Conservation (phyloP, 2,888 invertebrate genomes). For the Spilosoma lubricipeda region DNA sequence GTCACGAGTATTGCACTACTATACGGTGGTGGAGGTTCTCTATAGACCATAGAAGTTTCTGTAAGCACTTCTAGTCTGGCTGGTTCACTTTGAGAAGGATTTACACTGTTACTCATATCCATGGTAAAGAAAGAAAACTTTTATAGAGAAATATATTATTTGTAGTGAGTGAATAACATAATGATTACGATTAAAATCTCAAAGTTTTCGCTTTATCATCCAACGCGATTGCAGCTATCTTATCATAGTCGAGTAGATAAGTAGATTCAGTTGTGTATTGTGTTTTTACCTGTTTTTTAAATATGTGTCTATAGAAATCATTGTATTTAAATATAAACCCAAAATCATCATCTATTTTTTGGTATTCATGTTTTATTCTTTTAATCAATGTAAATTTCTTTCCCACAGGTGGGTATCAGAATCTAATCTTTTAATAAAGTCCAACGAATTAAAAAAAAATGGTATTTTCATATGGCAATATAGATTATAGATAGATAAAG, state of each 20-base stretch:
- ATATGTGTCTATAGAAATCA: not conserved
- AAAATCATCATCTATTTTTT: not conserved
- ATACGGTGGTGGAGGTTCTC: constrained; percentile 76
- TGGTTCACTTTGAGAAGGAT: constrained; percentile 46
- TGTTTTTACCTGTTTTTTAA: not conserved
- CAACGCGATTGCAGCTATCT: constrained; percentile 58
- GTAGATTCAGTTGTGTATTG: constrained; percentile 3
- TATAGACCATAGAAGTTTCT: constrained; percentile 48
- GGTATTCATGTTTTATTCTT: not conserved
- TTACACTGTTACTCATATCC: constrained; percentile 55
- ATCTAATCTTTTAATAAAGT: not conserved
- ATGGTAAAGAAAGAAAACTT: constrained; percentile 48
- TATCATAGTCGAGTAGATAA: constrained; percentile 49
- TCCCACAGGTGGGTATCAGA: not conserved
- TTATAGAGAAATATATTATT: constrained; percentile 20
- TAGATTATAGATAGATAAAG: no score
- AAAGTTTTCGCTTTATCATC: constrained; percentile 57
- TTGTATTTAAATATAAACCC: not conserved
- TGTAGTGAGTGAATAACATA: constrained; percentile 48
- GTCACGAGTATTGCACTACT: constrained; percentile 36
- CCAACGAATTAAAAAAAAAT: not conserved
- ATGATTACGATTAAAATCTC: constrained; percentile 54
- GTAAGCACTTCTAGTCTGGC: constrained; percentile 50
- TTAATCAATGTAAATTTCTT: not conserved
- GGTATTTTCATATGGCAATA: not conserved